Evolutionary conservation across 2,888 invertebrate genomes (phyloP).

Genomic region (Cephus rjabovi): DNA sequence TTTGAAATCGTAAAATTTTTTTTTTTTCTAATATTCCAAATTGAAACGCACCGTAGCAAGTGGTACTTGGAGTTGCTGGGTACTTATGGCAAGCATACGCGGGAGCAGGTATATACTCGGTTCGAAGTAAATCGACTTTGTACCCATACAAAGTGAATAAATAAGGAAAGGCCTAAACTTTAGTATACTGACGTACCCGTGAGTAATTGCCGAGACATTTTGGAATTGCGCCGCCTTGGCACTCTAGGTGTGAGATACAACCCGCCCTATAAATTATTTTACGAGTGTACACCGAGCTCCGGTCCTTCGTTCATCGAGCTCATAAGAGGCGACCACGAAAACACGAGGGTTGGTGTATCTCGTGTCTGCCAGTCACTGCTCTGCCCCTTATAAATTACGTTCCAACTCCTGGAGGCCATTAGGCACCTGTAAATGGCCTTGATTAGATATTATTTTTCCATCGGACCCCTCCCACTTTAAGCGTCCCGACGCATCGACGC

Average conservation of each 20-base stretch:
- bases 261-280: slow-evolving; percentile 21
- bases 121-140: not conserved
- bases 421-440: slow-evolving; percentile 22
- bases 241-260: slow-evolving; percentile 23
- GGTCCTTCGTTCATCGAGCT: not conserved
- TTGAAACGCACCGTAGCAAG: too few species aligned
- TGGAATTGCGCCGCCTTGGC: slow-evolving; percentile 15
- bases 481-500: not conserved
- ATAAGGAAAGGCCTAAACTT: not conserved
- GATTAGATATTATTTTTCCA: slow-evolving; percentile 21
- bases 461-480: not conserved
- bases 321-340: not conserved
- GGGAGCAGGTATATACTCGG: not conserved
- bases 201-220: slow-evolving; percentile 17
- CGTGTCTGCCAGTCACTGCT: slow-evolving; percentile 3
- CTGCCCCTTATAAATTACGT: slow-evolving; percentile 18
- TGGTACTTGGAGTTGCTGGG: too few species aligned
- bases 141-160: not conserved
- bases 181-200: not conserved
- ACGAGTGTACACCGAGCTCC: slow-evolving; percentile 9
- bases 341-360: not conserved
- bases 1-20: too few species aligned
- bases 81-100: not conserved
- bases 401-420: slow-evolving; percentile 14
- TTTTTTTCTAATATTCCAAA: too few species aligned